phyloP scores from a whole-genome alignment of 2,888 invertebrate genomes.

The Gymnoscelis rufifasciata region DNA sequence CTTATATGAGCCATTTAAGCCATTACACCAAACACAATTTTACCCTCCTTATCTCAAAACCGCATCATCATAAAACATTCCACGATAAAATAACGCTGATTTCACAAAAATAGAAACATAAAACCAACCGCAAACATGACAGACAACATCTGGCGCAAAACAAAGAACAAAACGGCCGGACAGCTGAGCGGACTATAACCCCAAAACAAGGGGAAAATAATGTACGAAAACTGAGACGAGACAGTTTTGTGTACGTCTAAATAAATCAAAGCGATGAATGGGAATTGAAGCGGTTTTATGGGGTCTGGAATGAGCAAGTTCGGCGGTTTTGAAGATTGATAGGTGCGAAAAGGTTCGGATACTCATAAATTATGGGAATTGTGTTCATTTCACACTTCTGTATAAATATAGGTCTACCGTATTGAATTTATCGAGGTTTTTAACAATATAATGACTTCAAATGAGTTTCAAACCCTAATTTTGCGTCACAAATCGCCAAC shows the following conservation, averaged over 20 bases:
- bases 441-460: no score
- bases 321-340: not conserved
- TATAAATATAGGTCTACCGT: no score
- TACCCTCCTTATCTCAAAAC: not conserved
- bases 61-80: not conserved
- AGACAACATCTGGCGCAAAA: constrained; percentile 31
- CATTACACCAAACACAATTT: not conserved
- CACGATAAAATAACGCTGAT: constrained; percentile 20
- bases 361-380: no score
- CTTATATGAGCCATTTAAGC: not conserved
- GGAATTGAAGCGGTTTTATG: constrained; percentile 19
- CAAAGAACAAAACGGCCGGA: constrained; percentile 30
- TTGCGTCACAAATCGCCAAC: no score
- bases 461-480: no score
- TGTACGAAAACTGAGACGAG: constrained; percentile 27
- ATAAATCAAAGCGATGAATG: constrained; percentile 38
- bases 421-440: no score
- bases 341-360: no score
- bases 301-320: not conserved
- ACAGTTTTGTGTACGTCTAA: constrained; percentile 25
- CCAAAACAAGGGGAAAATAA: constrained; percentile 28
- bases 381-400: no score
- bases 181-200: constrained; percentile 26
- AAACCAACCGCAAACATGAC: constrained; percentile 28
- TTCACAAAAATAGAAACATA: constrained; percentile 20